Evolutionary conservation across 2,888 invertebrate genomes (phyloP).

Genomic region (Eupithecia tripunctaria): DNA sequence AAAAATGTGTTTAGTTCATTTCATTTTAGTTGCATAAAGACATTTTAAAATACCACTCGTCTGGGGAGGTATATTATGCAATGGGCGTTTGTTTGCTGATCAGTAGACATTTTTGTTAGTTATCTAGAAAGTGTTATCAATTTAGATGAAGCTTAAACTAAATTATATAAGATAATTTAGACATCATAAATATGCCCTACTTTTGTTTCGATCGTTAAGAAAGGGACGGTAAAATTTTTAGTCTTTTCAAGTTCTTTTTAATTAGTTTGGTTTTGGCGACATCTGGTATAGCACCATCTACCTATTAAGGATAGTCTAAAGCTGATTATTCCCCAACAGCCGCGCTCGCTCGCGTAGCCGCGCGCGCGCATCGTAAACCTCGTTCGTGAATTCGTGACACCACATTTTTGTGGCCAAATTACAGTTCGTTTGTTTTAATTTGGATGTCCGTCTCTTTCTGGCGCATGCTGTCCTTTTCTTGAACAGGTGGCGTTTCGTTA

Average conservation of each 20-base stretch:
- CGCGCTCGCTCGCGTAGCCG: not conserved
- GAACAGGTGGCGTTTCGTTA: conserved; percentile 1
- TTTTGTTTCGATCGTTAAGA: too few relatives aligned
- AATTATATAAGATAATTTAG: too few relatives aligned
- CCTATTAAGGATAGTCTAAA: not conserved
- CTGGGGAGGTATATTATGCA: not conserved
- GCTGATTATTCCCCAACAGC: not conserved
- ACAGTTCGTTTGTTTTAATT: conserved; percentile 43
- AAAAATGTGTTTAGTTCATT: not conserved
- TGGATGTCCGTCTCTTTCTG: conserved; percentile 22
- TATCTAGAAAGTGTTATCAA: too few relatives aligned
- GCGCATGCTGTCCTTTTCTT: conserved; percentile 15
- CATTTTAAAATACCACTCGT: too few relatives aligned
- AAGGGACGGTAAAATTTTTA: too few relatives aligned
- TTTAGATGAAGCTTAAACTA: too few relatives aligned
- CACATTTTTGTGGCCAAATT: conserved; percentile 43
- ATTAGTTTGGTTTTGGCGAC: too few relatives aligned
- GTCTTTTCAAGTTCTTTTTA: too few relatives aligned
- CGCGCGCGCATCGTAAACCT: conserved; percentile 39
- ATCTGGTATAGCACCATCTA: too few relatives aligned
- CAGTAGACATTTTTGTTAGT: not conserved
- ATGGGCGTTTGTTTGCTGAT: not conserved
- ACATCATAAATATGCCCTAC: too few relatives aligned
- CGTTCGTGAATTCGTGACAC: conserved; percentile 37
- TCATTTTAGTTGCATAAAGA: too few relatives aligned